phyloP scores from a whole-genome alignment of 2,888 invertebrate species.

The Polydrusus tereticollis region DNA sequence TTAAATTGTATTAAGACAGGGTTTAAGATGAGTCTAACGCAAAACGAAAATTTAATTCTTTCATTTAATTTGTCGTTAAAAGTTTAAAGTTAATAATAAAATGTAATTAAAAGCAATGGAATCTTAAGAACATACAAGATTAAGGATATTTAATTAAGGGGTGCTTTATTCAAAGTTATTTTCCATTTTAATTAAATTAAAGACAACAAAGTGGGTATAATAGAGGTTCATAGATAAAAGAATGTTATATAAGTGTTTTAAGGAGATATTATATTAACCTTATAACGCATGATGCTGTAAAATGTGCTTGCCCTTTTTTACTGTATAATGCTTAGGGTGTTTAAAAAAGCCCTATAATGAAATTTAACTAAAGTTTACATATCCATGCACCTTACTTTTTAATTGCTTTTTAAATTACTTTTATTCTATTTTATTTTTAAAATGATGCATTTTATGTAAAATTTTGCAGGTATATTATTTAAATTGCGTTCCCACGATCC shows the following conservation, averaged over 20 bases:
- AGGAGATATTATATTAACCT: too few species aligned
- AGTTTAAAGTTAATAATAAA: conserved; percentile 13
- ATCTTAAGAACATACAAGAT: neutral
- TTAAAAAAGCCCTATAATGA: too few species aligned
- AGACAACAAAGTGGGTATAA: too few species aligned
- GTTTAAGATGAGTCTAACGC: neutral
- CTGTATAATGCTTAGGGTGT: too few species aligned
- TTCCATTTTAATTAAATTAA: neutral
- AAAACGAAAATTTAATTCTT: conserved; percentile 6
- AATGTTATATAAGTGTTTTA: too few species aligned
- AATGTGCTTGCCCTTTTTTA: too few species aligned
- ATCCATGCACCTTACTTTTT: too few species aligned
- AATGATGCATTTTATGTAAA: neutral
- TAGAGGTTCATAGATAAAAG: too few species aligned
- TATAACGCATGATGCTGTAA: too few species aligned
- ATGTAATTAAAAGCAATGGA: neutral
- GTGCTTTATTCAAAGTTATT: neutral
- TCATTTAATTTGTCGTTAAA: neutral
- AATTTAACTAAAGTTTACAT: too few species aligned
- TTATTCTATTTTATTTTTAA: too few species aligned
- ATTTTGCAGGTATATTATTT: neutral
- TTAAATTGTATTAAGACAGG: neutral
- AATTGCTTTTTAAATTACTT: too few species aligned
- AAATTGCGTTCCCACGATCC: neutral
- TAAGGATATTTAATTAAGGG: neutral